Conservation (phyloP, 2,113 vertebrate genomes). For the Zapornia atra region DNA sequence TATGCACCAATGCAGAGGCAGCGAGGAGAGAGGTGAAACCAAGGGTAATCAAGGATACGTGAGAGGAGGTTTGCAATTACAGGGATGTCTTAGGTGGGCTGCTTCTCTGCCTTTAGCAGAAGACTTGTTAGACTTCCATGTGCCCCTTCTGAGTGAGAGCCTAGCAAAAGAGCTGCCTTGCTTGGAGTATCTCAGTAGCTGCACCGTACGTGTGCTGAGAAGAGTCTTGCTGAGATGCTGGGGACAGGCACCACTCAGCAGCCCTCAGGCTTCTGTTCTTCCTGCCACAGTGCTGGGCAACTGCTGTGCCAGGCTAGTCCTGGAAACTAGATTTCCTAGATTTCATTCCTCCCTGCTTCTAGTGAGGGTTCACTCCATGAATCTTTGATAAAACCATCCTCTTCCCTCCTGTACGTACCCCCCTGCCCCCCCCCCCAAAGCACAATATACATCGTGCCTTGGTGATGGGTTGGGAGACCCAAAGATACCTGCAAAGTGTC, state of each 20-base stretch:
- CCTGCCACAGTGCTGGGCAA: neutral
- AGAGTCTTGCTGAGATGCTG: neutral
- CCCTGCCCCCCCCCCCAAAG: neutral
- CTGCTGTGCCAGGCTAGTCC: neutral
- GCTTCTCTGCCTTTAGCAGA: neutral
- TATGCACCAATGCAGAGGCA: neutral
- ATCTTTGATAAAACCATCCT: neutral
- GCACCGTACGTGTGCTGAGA: neutral
- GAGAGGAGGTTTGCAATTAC: neutral
- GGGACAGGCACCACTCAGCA: neutral
- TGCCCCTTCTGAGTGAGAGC: neutral
- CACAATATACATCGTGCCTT: neutral
- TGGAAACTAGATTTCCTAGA: neutral
- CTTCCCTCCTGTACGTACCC: neutral
- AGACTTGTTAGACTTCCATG: neutral
- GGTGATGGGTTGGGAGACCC: neutral
- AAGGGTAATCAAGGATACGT: neutral
- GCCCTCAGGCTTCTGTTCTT: neutral
- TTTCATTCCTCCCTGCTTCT: neutral
- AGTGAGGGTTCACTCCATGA: neutral
- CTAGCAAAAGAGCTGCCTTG: neutral
- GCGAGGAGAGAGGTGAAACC: neutral
- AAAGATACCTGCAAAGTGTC: neutral
- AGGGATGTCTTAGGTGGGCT: neutral
- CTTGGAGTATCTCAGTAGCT: neutral